Evolutionary conservation across 2,797 vertebrate genomes (phyloP), one percentile per base, ranked within the genome.

Genomic region (Eutrigla gurnardus): DNA sequence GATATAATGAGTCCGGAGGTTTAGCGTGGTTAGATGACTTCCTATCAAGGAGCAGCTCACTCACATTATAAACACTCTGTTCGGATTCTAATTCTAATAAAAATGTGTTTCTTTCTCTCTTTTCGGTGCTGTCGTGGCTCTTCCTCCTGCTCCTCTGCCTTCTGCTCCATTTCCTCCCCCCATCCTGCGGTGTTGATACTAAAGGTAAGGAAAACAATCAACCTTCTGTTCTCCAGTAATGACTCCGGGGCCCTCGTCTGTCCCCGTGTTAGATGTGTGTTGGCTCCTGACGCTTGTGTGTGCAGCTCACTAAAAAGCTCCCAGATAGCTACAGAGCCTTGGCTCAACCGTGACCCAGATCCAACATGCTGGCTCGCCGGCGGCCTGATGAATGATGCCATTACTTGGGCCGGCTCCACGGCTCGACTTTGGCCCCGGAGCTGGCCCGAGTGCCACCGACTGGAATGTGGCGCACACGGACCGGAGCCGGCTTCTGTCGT

Each of bases 171-270:
- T 25, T 3, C 59, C 25, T 14, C 54, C 59, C 42, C 59, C 42
- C 17, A 0, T 55, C 63, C 40, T 4, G 4, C 49, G 17, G 11
- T n/a, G 52, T 46, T 32, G 13, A 25, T 9, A 3, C 62, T 66
- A 3, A 81, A 87, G 85, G 85, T 89, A 83, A 89, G 88, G 0
- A 13, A 78, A 80, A 54, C 70, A 72, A 80, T 49, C 36, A 0
- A n/a, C 49, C 25, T 3, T n/a, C 9, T 69, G 33, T 10, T 32
- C 4, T 65, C 50, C 49, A 46, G 53, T 17, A 1, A 13, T 50
- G 40, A 17, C 32, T 49, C n/a, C 50, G 14, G 13, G 1, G 18
- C 45, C 42, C 0, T 15, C 5, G 18, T 35, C 2, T 10, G 55
- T 45, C 15, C 4, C 17, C 6, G 14, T 18, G 65, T 17, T 17